Evolutionary conservation across 2,113 vertebrate species (phyloP).

Genomic region (Macrotus californicus): DNA sequence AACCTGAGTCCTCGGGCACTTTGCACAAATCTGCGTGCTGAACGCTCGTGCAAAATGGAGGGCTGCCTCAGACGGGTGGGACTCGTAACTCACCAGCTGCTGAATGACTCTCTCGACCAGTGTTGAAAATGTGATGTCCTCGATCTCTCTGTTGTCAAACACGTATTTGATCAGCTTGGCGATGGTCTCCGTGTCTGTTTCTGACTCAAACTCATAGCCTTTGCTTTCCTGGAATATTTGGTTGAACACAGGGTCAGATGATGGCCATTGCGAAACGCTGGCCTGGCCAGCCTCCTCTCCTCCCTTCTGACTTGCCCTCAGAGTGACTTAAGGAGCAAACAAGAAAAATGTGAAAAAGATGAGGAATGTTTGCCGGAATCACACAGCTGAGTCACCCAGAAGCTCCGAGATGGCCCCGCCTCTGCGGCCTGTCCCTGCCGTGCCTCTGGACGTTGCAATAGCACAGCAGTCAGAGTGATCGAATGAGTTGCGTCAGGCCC

Average conservation of each 20-base stretch:
- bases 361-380: constrained; percentile 14
- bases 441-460: constrained; percentile 48
- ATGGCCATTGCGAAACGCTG: background rate
- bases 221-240: constrained; percentile 87
- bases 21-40: background rate
- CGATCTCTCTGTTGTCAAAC: constrained; percentile 92
- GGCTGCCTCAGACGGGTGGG: background rate
- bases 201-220: constrained; percentile 96
- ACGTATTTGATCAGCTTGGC: constrained; percentile 96
- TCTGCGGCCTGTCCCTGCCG: background rate
- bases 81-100: constrained; percentile 89
- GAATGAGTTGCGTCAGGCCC: constrained; percentile 38
- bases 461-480: background rate
- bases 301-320: constrained; percentile 7
- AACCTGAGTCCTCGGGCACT: background rate
- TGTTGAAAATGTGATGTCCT: constrained; percentile 88
- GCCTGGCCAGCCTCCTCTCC: background rate
- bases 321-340: constrained; percentile 50
- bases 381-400: constrained; percentile 46
- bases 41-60: background rate
- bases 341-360: constrained; percentile 43
- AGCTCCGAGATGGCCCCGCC: background rate
- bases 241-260: background rate
- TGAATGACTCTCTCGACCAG: constrained; percentile 94
- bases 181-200: constrained; percentile 97